A percentile compares a stretch with the other conserved stretches of the same genome.
These are phyloP conservation scores for Coturnix japonica DNA, from an alignment of 2,113 vertebrate species.

Conservation along the genomic window DNA sequence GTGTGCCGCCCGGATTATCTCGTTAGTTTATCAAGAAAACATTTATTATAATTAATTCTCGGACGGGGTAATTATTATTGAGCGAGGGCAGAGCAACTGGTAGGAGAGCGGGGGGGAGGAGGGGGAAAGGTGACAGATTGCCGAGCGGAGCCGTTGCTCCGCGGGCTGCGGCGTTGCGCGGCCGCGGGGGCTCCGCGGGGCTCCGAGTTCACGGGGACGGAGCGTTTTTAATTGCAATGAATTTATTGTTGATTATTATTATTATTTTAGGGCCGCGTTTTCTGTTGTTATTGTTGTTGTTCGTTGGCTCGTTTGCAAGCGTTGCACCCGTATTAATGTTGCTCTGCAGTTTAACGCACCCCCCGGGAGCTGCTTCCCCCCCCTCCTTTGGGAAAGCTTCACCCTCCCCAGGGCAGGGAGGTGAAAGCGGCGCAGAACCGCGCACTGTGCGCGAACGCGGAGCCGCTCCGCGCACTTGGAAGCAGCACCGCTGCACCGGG, in stretches of 20 bases:
- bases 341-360: not conserved
- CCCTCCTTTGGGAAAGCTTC: not conserved
- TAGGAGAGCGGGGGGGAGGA: conserved; percentile 62
- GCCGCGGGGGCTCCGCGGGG: conserved; percentile 38
- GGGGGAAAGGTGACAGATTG: conserved; percentile 90
- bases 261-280: not conserved
- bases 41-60: conserved; percentile 96
- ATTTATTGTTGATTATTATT: not conserved
- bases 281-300: not conserved
- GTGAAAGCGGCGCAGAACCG: not conserved
- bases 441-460: not conserved
- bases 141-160: conserved; percentile 85
- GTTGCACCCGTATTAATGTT: fast-evolving
- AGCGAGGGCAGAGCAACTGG: conserved; percentile 89
- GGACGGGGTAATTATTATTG: conserved; percentile 91
- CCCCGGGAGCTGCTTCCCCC: not conserved
- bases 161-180: conserved; percentile 55
- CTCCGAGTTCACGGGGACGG: not conserved
- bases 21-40: conserved; percentile 94
- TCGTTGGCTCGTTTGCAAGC: not conserved
- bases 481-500: not conserved
- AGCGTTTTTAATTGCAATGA: too few relatives aligned
- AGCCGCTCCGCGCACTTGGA: not conserved
- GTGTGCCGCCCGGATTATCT: conserved; percentile 92
- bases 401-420: fast-evolving